Percentiles rank a stretch among this genome's conserved stretches.
These are phyloP conservation scores for Acanthisitta chloris DNA, from an alignment of 2,113 vertebrate genomes.

Conservation along the genomic window DNA sequence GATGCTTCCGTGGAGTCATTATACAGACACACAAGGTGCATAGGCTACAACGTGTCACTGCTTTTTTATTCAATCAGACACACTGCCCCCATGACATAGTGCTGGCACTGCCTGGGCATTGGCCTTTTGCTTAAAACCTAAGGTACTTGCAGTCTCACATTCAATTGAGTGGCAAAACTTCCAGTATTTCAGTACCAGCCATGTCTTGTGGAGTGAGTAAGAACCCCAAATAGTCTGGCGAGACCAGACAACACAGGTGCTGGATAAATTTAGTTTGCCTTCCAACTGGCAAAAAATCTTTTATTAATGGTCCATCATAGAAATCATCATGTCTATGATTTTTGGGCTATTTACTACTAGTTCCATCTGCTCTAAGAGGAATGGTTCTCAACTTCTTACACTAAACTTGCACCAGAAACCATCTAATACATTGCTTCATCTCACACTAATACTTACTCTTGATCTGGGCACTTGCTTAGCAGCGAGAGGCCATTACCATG, in stretches of 20 bases:
- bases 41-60: background rate
- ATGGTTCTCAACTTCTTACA: accelerated
- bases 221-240: background rate
- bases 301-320: background rate
- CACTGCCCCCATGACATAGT: background rate
- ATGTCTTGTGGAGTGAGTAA: background rate
- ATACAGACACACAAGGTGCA: background rate
- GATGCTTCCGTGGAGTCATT: background rate
- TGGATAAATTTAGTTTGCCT: background rate
- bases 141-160: background rate
- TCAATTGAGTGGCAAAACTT: background rate
- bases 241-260: background rate
- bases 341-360: background rate
- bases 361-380: background rate
- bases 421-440: background rate
- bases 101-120: background rate
- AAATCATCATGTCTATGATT: background rate
- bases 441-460: background rate
- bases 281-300: background rate
- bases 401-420: background rate
- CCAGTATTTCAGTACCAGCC: background rate
- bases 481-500: background rate
- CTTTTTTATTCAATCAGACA: background rate
- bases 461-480: background rate
- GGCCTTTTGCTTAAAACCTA: background rate